phyloP scores from a whole-genome alignment of 2,113 vertebrate genomes.

The Tylochromis polylepis region DNA sequence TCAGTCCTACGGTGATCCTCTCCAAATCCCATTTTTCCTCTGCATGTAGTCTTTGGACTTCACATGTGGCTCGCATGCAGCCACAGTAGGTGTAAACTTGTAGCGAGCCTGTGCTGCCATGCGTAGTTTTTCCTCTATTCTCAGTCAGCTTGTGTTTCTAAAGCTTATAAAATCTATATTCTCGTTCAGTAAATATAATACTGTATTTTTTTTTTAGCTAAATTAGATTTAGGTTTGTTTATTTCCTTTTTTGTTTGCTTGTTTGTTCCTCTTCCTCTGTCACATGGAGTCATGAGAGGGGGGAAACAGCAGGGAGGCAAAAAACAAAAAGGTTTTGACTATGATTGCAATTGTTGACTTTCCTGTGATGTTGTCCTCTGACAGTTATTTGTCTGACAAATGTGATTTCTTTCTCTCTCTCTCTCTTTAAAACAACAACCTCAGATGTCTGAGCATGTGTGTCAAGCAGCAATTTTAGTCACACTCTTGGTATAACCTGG shows the following conservation, averaged over 20 bases:
- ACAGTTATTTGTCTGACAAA: background rate
- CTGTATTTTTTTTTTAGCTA: background rate
- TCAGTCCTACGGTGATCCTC: conserved; percentile 69
- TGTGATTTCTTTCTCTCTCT: background rate
- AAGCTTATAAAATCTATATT: background rate
- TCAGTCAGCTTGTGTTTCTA: background rate
- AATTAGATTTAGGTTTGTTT: background rate
- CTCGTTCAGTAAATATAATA: background rate
- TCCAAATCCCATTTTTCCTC: conserved; percentile 46
- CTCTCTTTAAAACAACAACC: background rate
- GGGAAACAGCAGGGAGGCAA: conserved; percentile 26
- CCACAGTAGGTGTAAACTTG: conserved; percentile 37
- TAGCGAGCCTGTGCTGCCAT: background rate
- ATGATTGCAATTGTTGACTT: conserved; percentile 52
- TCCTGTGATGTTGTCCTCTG: conserved; percentile 43
- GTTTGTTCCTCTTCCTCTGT: background rate
- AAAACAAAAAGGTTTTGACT: conserved; percentile 37
- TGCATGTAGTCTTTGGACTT: conserved; percentile 6
- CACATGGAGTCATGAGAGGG: background rate
- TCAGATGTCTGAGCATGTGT: background rate
- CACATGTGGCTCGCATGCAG: background rate
- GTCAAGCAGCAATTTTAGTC: background rate
- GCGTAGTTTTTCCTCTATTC: background rate
- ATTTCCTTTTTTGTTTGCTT: background rate
- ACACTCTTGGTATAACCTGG: background rate